These are phyloP conservation scores for Bombus breviceps DNA, from an alignment of 1,140 invertebrate species.

Conservation along the genomic window DNA sequence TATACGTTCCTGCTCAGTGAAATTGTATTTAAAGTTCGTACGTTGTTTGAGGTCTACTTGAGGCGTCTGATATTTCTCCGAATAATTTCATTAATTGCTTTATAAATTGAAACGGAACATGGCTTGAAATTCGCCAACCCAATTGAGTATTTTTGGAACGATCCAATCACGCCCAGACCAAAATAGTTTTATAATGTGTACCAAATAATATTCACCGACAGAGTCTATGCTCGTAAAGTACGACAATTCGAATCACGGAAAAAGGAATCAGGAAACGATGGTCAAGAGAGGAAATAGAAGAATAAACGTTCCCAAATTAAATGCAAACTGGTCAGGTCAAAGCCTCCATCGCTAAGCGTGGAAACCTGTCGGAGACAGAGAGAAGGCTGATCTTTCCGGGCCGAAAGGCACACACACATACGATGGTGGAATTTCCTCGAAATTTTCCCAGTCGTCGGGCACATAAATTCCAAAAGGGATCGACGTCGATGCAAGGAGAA, in stretches of 20 bases:
- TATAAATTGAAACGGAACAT: constrained; percentile 3
- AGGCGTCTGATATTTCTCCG: constrained; percentile 46
- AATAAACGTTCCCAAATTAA: constrained; percentile 22
- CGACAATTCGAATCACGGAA: background rate
- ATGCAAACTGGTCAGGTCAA: constrained; percentile 4
- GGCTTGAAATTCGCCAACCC: too few species aligned
- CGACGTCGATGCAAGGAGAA: constrained; percentile 28
- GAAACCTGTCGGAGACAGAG: background rate
- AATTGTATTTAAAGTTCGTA: constrained; percentile 51
- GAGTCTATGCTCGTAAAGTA: background rate
- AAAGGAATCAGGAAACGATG: background rate
- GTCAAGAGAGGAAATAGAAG: background rate
- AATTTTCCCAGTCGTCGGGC: constrained; percentile 27
- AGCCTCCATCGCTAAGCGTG: too few species aligned
- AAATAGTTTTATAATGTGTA: too few species aligned
- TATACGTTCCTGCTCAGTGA: constrained; percentile 14
- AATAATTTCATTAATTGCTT: constrained; percentile 47
- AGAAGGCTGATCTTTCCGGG: background rate
- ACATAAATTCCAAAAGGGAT: constrained; percentile 47
- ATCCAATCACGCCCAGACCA: too few species aligned
- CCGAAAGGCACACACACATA: background rate
- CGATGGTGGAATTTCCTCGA: constrained; percentile 36
- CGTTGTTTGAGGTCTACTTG: constrained; percentile 48
- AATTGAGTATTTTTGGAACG: background rate
- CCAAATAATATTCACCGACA: background rate